A percentile compares a stretch with the other conserved stretches of the same genome.
Evolutionary conservation across 2,888 invertebrate genomes (phyloP).

Genomic region (Taphrorychus bicolor): DNA sequence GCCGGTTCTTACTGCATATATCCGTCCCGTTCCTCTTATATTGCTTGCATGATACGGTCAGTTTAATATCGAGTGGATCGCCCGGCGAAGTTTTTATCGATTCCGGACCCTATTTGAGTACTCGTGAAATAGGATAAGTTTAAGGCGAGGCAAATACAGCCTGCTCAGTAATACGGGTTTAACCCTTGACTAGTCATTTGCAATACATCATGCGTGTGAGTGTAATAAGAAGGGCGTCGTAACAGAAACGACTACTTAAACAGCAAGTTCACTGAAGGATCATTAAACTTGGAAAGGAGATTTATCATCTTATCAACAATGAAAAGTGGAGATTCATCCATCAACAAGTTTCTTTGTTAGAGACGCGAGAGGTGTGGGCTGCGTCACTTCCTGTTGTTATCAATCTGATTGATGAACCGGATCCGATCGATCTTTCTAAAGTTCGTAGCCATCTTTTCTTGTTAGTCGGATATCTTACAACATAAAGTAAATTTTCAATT

Average conservation of each 20-base stretch:
- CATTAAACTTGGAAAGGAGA: conserved; percentile 33
- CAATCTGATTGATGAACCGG: conserved; percentile 48
- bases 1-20: not conserved
- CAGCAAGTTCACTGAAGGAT: conserved; percentile 29
- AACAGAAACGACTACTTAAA: conserved; percentile 9
- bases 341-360: conserved; percentile 43
- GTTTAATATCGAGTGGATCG: conserved; percentile 52
- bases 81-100: conserved; percentile 47
- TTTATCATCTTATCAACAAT: conserved; percentile 39
- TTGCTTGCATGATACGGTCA: conserved; percentile 51
- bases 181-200: not conserved
- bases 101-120: conserved; percentile 37
- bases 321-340: conserved; percentile 39
- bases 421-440: conserved; percentile 32
- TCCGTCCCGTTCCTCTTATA: conserved; percentile 28
- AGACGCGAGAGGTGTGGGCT: conserved; percentile 32
- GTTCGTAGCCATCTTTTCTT: not conserved
- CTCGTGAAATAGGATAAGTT: conserved; percentile 5
- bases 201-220: conserved; percentile 3
- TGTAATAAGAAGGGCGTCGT: not conserved
- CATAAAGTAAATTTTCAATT: no score
- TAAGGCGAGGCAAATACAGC: no score
- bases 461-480: not conserved
- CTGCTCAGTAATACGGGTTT: no score
- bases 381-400: conserved; percentile 50